phyloP scores from a whole-genome alignment of 2,797 vertebrate species.

The Myotis vivesi region DNA sequence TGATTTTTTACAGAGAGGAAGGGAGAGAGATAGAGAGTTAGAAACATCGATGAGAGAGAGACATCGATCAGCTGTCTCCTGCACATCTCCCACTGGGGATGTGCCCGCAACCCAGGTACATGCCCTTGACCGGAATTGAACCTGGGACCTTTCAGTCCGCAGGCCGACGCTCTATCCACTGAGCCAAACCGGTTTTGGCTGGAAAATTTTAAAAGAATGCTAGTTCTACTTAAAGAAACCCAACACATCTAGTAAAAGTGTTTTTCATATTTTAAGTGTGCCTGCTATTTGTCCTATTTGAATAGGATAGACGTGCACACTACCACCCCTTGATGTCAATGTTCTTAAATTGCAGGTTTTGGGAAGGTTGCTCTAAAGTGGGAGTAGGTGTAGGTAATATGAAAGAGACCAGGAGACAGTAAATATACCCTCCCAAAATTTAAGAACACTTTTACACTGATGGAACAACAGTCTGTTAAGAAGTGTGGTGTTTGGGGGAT shows the following conservation, averaged over 20 bases:
- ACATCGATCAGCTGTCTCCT: no score
- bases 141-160: no score
- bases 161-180: no score
- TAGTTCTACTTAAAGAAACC: neutral
- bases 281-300: neutral
- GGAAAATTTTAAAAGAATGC: neutral
- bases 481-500: neutral
- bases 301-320: neutral
- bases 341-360: constrained; percentile 16
- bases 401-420: neutral
- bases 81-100: no score
- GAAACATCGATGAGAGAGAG: no score
- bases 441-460: neutral
- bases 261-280: neutral
- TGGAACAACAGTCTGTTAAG: neutral
- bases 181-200: no score
- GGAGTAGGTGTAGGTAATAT: neutral
- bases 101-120: no score
- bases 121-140: no score
- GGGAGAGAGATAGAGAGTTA: no score
- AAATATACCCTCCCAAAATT: neutral
- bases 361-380: neutral
- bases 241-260: neutral
- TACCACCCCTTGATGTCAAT: neutral
- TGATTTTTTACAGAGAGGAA: no score